Evolutionary conservation across 2,113 vertebrate genomes (phyloP).

Genomic region (Bagarius yarrelli): DNA sequence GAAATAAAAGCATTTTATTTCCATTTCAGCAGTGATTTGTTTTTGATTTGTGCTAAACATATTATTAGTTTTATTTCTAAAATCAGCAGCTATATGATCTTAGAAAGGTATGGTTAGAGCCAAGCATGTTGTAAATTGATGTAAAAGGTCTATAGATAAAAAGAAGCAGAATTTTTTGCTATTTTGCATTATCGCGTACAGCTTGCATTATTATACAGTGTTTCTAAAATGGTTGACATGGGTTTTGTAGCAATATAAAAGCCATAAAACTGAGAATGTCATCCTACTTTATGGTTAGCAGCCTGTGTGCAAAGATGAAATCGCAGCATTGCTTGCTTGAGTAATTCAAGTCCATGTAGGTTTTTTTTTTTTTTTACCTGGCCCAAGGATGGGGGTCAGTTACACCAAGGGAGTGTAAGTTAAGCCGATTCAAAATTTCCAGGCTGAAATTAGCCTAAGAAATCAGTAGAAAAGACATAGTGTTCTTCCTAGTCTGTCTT

Average conservation of each 20-base stretch:
- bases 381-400: not conserved
- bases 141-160: not conserved
- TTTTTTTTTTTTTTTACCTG: conserved; percentile 1
- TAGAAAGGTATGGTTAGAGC: not conserved
- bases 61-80: not conserved
- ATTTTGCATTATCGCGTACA: not conserved
- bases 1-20: conserved; percentile 80
- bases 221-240: not conserved
- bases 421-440: too few species aligned
- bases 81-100: not conserved
- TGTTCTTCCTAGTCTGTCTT: not conserved
- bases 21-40: conserved; percentile 50
- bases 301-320: conserved; percentile 20
- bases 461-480: not conserved
- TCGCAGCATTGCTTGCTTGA: conserved; percentile 14
- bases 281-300: not conserved
- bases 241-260: conserved; percentile 5
- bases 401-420: too few species aligned
- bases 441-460: not conserved
- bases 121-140: not conserved
- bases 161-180: too few species aligned
- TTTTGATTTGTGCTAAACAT: not conserved
- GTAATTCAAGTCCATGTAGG: not conserved
- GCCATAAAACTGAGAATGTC: not conserved
- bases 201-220: not conserved